phyloP scores from a whole-genome alignment of 2,797 vertebrate genomes.

The Esox masquinongy region DNA sequence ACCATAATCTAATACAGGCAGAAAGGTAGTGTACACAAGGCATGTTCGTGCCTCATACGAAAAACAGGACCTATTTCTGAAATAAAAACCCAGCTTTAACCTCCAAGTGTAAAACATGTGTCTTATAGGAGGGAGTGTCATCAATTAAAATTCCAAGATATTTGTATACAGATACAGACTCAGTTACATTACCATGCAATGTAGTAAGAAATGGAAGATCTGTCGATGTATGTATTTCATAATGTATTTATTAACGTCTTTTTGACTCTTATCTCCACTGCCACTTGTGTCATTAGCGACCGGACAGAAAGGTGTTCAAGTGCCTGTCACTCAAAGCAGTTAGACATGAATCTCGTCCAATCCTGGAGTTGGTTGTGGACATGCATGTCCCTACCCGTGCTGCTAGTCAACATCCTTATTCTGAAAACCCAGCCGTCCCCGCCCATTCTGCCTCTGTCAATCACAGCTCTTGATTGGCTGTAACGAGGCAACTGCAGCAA shows the following conservation, averaged over 20 bases:
- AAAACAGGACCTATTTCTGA: too few species aligned
- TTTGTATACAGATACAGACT: too few species aligned
- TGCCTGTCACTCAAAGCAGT: slow-evolving; percentile 78
- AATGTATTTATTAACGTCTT: background rate
- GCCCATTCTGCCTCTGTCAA: slow-evolving; percentile 6
- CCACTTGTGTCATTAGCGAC: slow-evolving; percentile 67
- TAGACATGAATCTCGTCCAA: slow-evolving; percentile 70
- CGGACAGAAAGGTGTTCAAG: slow-evolving; percentile 85
- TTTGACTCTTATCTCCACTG: slow-evolving; percentile 15
- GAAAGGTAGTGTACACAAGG: too few species aligned
- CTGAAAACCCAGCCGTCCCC: slow-evolving; percentile 28
- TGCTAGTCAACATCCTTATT: slow-evolving; percentile 39
- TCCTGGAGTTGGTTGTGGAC: slow-evolving; percentile 50
- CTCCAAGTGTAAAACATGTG: too few species aligned
- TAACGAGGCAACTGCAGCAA: background rate
- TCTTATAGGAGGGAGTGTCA: too few species aligned
- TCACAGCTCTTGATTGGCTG: slow-evolving; percentile 9
- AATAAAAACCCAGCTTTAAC: too few species aligned
- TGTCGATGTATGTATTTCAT: too few species aligned
- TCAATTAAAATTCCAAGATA: too few species aligned
- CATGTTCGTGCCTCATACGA: too few species aligned
- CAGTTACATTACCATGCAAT: too few species aligned
- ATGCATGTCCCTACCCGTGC: slow-evolving; percentile 63
- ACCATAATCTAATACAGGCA: too few species aligned
- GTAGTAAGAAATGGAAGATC: too few species aligned